Evolutionary conservation across 2,888 invertebrate genomes (phyloP).

Genomic region (Plutella xylostella): DNA sequence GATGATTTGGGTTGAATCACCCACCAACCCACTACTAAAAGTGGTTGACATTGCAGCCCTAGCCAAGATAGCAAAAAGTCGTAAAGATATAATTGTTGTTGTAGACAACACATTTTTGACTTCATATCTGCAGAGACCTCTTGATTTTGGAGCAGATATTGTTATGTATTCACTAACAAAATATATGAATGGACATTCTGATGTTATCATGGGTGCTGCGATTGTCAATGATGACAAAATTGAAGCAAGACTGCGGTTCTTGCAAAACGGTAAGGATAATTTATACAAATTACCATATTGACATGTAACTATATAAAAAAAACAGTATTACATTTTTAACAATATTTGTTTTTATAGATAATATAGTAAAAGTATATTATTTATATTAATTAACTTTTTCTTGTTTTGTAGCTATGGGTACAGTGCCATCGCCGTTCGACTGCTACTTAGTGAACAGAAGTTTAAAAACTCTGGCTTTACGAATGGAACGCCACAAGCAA

Average conservation of each 20-base stretch:
- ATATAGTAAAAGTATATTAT: too few species aligned
- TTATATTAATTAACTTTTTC: neutral
- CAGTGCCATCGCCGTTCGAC: conserved; percentile 96
- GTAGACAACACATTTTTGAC: conserved; percentile 97
- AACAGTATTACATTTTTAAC: too few species aligned
- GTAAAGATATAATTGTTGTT: conserved; percentile 72
- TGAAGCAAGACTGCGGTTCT: conserved; percentile 78
- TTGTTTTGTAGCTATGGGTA: conserved; percentile 80
- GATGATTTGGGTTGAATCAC: conserved; percentile 95
- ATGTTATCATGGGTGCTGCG: conserved; percentile 95
- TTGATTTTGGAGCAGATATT: conserved; percentile 92
- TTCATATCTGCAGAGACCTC: conserved; percentile 90
- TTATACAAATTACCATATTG: conserved; percentile 1
- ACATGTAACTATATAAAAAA: neutral
- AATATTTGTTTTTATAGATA: too few species aligned
- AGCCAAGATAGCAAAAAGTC: conserved; percentile 69
- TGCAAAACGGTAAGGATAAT: conserved; percentile 82
- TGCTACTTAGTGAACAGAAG: conserved; percentile 94
- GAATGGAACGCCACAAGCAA: conserved; percentile 91
- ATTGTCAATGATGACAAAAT: conserved; percentile 80
- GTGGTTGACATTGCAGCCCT: conserved; percentile 87
- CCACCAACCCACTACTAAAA: conserved; percentile 95
- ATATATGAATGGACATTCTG: conserved; percentile 98
- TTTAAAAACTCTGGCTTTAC: conserved; percentile 90
- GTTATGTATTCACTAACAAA: conserved; percentile 94